Base-by-base conservation (phyloP, 37 sponge, comb jelly and placozoan genomes). In the Aplysina aerophoba region DNA sequence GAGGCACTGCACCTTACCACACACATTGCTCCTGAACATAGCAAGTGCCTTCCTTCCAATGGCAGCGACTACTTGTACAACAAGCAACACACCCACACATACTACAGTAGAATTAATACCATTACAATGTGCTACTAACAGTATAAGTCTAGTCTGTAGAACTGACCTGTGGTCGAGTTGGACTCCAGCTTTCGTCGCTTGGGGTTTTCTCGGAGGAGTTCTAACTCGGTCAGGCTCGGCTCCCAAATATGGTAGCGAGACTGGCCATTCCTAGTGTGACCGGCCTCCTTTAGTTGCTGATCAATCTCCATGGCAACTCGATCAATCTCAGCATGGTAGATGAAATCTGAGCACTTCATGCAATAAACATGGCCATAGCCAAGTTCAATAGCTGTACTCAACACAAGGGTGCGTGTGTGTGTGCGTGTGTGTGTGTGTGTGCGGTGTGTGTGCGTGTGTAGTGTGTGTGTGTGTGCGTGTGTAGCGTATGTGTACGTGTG, bases 361-460 rank as follows among this genome's bases (percentile, higher is more conserved):
- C 97, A 97, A 79, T 89, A 97, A 20, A 95, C 75, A 53, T 81
- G 90, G 13, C 97, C 97, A 80, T 90, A 90, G 22, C 55, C 90
- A 63, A 94, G 60, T 27, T 97, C 97, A 59, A 95, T 88, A 64
- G 91, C 97, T 92, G 55, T 55, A n/a, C 11, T 31, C 21, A 39
- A 16, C 1, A 4, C 1, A 39, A 78, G 3, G 55, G 24, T 21
- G 40, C 44, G 53, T 44, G 55, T 28, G 40, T 21, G 22, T 22
- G 30, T 28, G 54, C 4, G 79, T 22, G 54, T 41, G 79, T 21
- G 54, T 22, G n/a, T 20, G 79, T 41, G 55, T 39, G 28, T 78
- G 79, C 13, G 55, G 50, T 44, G 50, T 44, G 50, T 44, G 50
- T 44, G 50, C 8, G 50, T 44, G 50, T 44, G 50, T 44, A n/a